Base-by-base conservation (phyloP, 2,797 vertebrate genomes). In the Erpetoichthys calabaricus region DNA sequence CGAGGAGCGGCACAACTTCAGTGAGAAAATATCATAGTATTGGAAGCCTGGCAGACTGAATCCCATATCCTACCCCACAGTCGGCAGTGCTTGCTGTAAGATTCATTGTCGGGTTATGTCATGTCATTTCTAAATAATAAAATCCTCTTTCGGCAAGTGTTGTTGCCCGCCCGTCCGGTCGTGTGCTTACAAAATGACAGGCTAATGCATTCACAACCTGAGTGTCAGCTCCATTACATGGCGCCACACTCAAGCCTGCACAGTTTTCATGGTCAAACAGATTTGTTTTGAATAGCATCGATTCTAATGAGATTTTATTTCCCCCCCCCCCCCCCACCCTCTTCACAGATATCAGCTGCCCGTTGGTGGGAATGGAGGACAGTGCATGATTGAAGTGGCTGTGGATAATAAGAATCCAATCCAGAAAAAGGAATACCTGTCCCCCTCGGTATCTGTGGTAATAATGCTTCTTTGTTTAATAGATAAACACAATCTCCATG, bases 331-430 rank as follows among this genome's bases (percentile, higher is more conserved):
- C n/a, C n/a, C n/a, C n/a, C n/a, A n/a, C n/a, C n/a, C n/a, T n/a
- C 62, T 59, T 59, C 53, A 66, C 74, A 92, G 91, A 79, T 93
- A 87, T 67, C 61, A 66, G 65, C 67, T 90, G 62, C 80, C 87
- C 61, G 69, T 67, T 66, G 73, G 70, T 69, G 79, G 65, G 77
- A 72, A 76, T 59, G 74, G 69, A 67, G 72, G 78, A 56, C 67
- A 72, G 51, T 94, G 87, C 70, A 63, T 83, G 80, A 83, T 91
- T 83, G 85, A 91, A 88, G 81, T 92, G 69, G 68, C 73, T 62
- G 74, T 71, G 55, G 76, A 78, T 71, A 80, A 87, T 79, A 77
- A 76, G 67, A 67, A 74, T 47, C 73, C 75, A 60, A 70, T 79
- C 60, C 77, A 57, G 61, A 77, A 73, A 45, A 73, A 80, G 74